phyloP scores from a whole-genome alignment of 2,888 invertebrate genomes.

The Scaptomyza caliginosa region DNA sequence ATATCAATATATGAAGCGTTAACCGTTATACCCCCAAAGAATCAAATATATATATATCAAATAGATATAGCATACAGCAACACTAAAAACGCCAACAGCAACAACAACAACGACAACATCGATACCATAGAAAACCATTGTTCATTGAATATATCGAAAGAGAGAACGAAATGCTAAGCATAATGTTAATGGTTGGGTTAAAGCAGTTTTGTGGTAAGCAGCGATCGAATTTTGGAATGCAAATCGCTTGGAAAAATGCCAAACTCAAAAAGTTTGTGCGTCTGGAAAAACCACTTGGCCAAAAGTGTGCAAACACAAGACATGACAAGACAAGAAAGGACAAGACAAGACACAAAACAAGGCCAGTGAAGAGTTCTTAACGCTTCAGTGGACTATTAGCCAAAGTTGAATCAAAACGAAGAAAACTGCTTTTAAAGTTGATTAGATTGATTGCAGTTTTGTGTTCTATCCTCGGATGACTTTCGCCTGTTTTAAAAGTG shows the following conservation, averaged over 20 bases:
- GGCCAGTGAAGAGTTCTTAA: conserved; percentile 20
- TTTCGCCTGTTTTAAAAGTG: conserved; percentile 24
- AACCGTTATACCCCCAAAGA: neutral
- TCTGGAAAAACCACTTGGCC: conserved; percentile 56
- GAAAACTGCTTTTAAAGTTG: conserved; percentile 10
- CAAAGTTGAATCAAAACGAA: conserved; percentile 3
- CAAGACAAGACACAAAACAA: neutral
- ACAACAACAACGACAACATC: neutral
- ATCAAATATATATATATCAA: neutral
- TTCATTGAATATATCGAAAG: conserved; percentile 9
- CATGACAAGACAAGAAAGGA: too few relatives aligned
- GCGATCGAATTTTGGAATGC: conserved; percentile 14
- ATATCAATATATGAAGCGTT: neutral
- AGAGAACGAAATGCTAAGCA: neutral
- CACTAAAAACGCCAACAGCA: neutral
- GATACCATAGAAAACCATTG: neutral
- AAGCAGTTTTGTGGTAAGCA: neutral
- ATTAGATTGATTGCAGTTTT: conserved; percentile 13
- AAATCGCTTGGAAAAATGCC: conserved; percentile 49
- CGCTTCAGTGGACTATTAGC: conserved; percentile 37
- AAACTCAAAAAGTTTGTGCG: conserved; percentile 21
- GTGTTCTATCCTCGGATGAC: conserved; percentile 1
- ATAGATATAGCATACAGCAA: neutral
- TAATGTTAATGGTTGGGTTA: neutral
- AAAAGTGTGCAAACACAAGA: conserved; percentile 43